A percentile compares a stretch with the other conserved stretches of the same genome.
phyloP scores from a whole-genome alignment of 2,113 vertebrate species.

The Casuarius casuarius region DNA sequence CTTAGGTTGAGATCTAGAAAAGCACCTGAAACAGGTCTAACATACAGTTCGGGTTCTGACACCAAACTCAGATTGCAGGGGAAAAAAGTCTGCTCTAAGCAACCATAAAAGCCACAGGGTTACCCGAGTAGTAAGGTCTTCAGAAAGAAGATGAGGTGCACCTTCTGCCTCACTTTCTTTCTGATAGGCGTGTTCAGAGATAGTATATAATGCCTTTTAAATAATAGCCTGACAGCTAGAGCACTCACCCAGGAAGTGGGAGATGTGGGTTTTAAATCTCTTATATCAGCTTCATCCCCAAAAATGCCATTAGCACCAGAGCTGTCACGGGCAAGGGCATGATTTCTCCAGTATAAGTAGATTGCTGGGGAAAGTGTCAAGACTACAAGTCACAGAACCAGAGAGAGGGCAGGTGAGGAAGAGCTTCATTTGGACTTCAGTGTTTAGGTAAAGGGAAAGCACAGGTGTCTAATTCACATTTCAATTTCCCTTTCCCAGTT shows the following conservation, averaged over 20 bases:
- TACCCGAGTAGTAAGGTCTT: not conserved
- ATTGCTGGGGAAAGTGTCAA: not conserved
- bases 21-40: not conserved
- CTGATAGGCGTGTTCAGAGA: not conserved
- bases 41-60: not conserved
- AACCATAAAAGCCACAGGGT: not conserved
- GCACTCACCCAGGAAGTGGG: not conserved
- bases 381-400: not conserved
- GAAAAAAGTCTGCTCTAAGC: not conserved
- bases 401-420: not conserved
- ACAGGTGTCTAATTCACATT: not conserved
- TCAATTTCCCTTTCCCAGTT: not conserved
- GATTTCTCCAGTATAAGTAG: not conserved
- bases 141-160: not conserved
- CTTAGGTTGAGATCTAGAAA: not conserved
- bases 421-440: not conserved
- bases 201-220: not conserved
- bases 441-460: not conserved
- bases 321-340: not conserved
- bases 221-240: not conserved
- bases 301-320: not conserved
- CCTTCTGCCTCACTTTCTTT: not conserved
- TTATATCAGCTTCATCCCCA: not conserved
- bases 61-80: not conserved
- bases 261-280: not conserved